These are phyloP conservation scores for Conistra vaccinii DNA, from an alignment of 2,888 invertebrate genomes.

Conservation along the genomic window DNA sequence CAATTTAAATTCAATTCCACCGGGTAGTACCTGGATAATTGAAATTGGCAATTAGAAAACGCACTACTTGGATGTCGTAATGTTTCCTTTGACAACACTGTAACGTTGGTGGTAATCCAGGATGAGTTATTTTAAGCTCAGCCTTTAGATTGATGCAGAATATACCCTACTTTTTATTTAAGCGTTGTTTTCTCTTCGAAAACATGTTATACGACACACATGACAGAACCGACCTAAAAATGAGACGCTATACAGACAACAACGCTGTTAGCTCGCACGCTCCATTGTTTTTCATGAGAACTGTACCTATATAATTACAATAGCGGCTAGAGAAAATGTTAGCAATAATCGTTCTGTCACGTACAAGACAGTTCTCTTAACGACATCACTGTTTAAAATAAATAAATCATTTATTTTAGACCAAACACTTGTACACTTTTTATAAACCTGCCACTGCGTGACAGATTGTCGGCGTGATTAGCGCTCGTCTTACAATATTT, in stretches of 20 bases:
- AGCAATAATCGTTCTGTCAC: neutral
- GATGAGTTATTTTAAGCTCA: neutral
- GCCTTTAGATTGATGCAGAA: neutral
- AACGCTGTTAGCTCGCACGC: neutral
- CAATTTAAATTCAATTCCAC: no score
- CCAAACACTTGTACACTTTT: no score
- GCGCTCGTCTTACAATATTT: no score
- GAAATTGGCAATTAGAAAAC: no score
- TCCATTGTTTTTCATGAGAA: neutral
- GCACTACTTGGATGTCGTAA: no score
- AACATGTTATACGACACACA: neutral
- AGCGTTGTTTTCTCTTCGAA: neutral
- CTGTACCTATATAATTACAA: neutral
- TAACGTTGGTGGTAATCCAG: neutral
- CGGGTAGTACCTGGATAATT: no score
- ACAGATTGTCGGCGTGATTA: no score
- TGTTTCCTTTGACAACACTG: no score
- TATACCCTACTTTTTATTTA: neutral
- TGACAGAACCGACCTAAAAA: no score
- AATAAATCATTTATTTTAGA: no score
- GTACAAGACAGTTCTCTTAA: neutral
- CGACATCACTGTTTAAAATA: neutral
- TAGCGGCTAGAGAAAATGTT: neutral
- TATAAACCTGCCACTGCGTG: no score
- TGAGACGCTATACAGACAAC: neutral